These are phyloP conservation scores for Euschistus heros DNA, from an alignment of 1,140 invertebrate species.

Conservation along the genomic window DNA sequence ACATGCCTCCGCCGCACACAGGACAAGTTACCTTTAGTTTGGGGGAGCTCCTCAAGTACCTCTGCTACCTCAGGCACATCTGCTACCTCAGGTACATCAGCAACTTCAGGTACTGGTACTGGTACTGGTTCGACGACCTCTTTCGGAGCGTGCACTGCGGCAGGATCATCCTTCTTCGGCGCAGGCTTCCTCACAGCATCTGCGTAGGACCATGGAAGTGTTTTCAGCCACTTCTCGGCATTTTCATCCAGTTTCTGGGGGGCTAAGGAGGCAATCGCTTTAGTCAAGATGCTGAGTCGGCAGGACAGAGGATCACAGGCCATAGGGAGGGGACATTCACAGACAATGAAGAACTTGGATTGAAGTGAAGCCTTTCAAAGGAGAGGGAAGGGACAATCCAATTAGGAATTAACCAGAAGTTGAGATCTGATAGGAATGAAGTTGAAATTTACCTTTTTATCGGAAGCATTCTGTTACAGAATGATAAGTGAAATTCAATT, in stretches of 20 bases:
- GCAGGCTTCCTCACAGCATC: slow-evolving; percentile 12
- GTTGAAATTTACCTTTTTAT: too few relatives aligned
- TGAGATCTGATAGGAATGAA: too few relatives aligned
- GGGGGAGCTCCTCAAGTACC: too few relatives aligned
- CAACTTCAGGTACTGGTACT: not conserved
- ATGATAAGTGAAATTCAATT: too few relatives aligned
- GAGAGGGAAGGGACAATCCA: too few relatives aligned
- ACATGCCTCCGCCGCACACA: too few relatives aligned
- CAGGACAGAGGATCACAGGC: not conserved
- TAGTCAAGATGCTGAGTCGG: not conserved
- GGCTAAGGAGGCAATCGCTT: not conserved
- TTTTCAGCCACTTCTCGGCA: slow-evolving; percentile 23
- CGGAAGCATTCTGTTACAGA: too few relatives aligned
- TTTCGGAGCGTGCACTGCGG: not conserved
- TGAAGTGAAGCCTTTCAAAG: too few relatives aligned
- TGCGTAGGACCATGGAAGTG: slow-evolving; percentile 21
- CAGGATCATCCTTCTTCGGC: slow-evolving; percentile 18
- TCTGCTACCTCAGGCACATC: not conserved
- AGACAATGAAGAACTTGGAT: not conserved
- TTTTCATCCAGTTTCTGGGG: not conserved
- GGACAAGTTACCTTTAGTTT: too few relatives aligned
- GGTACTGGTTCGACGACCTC: not conserved
- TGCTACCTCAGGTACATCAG: not conserved
- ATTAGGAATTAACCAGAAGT: too few relatives aligned
- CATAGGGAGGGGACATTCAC: not conserved